Base-by-base conservation (phyloP, 2,888 invertebrate genomes). In the Drosophila prostipennis region DNA sequence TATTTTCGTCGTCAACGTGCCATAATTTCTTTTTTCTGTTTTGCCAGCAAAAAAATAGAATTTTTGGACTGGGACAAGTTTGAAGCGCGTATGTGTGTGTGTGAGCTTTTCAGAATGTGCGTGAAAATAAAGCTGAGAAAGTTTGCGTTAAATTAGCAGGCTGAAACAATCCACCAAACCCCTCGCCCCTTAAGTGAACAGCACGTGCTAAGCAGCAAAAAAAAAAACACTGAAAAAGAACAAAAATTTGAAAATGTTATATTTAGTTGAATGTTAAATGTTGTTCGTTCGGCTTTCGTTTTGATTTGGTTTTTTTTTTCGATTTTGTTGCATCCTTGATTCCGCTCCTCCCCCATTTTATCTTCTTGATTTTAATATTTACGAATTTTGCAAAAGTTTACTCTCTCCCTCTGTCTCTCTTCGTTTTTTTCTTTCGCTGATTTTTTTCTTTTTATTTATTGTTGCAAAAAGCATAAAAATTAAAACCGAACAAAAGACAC, bases 81-180 rank as follows among this genome's bases (percentile, higher is more conserved):
- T 40, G 10, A 26, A 13, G n/a, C 13, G 59, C 23, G 29, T 45
- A 26, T 59, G 42, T 54, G 49, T 42, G 48, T 72, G 71, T 32
- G 53, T 39, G 49, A 42, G 57, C 48, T 52, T 46, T 68, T 68
- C 36, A 16, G 40, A 49, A 59, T 55, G 64, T 63, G 71, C 54
- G 63, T 69, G 63, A 51, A 60, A 69, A 79, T 76, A 79, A 78
- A 65, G 78, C 70, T 74, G 73, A 76, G 78, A 71, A 78, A 72
- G 73, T 68, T 77, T 72, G 69, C 76, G 78, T 71, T 71, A 78
- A 80, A 81, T 85, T 82, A 78, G 83, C 85, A 75, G 72, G 67
- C 67, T 72, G 74, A 77, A 72, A 43, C 10, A 23, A 11, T 34
- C 8, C 13, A 32, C 8, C 23, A 37, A 23, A 32, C 55, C 10